Evolutionary conservation across 2,113 vertebrate genomes (phyloP).

Genomic region (Corythoichthys haematopterus): DNA sequence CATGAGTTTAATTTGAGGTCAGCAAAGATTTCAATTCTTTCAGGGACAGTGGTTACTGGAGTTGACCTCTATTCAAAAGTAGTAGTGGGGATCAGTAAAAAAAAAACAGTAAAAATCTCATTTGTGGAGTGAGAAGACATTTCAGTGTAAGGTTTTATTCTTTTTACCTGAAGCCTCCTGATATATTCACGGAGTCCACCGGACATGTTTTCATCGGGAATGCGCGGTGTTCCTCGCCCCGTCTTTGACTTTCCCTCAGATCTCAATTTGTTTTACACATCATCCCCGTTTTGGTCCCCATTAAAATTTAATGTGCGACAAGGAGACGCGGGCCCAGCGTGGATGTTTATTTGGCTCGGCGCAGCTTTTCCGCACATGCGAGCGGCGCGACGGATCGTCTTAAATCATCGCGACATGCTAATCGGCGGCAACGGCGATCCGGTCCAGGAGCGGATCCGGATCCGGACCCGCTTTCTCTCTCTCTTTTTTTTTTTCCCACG

Average conservation of each 20-base stretch:
- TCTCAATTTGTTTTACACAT: not conserved
- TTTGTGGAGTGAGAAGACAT: no score
- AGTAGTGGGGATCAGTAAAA: no score
- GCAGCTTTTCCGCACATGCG: not conserved
- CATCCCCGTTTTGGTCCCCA: not conserved
- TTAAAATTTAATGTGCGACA: not conserved
- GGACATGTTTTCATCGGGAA: no score
- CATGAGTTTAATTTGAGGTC: no score
- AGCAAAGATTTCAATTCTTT: no score
- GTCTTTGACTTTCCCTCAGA: not conserved
- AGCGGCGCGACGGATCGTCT: not conserved
- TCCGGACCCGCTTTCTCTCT: not conserved
- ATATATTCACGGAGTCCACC: no score
- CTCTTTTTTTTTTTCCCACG: not conserved
- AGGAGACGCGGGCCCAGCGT: not conserved
- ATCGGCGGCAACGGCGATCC: not conserved
- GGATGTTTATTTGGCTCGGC: not conserved
- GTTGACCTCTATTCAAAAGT: no score
- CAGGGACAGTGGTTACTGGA: no score
- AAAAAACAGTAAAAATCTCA: no score
- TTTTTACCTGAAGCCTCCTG: no score
- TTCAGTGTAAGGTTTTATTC: no score
- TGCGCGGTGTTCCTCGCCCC: not conserved
- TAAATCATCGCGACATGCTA: not conserved
- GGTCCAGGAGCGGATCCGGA: not conserved